Base-by-base conservation (phyloP, 2,113 vertebrate genomes). In the Chionodraco myersi region DNA sequence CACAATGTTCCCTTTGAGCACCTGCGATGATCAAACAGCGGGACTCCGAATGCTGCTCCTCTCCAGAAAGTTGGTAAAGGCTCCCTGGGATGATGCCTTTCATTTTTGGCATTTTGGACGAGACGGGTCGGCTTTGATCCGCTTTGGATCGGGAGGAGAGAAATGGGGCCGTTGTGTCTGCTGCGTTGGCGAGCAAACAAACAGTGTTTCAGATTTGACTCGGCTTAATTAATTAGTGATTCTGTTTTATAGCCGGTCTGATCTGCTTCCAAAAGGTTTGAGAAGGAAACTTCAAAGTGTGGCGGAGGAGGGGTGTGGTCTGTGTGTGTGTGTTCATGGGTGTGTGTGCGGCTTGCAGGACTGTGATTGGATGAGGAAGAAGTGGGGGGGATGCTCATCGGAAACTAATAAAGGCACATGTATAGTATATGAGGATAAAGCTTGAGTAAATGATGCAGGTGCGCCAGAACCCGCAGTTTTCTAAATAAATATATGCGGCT, bases 191-290 rank as follows among this genome's bases (percentile, higher is more conserved):
- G 96, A 96, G 95, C 95, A 97, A 98, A 98, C 97, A 99, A 99
- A 98, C 97, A 97, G 95, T 97, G 96, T 98, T 98, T 98, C 97
- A 96, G 96, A 96, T 99, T 97, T 98, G 97, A 99, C 97, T 99
- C 96, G 96, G 96, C 97, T 98, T 99, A 98, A 99, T 99, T 99
- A 99, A 99, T 99, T 99, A 98, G 97, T 95, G 95, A 98, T 98
- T 99, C 97, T 98, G 96, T 99, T 99, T 96, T 97, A 97, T 96
- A 96, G 94, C 94, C 92, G 94, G 94, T 97, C 96, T 99, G 97
- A 99, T 99, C 97, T 96, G 94, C 94, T 92, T 97, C 97, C 97
- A 99, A 96, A 99, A 97, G 96, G 96, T 96, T 96, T 95, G 96
- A 96, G 96, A 97, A 96, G 94, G 88, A 90, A 96, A 97, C 96